Conservation (phyloP, 2,888 invertebrate genomes). For the Heliconius charithonia region DNA sequence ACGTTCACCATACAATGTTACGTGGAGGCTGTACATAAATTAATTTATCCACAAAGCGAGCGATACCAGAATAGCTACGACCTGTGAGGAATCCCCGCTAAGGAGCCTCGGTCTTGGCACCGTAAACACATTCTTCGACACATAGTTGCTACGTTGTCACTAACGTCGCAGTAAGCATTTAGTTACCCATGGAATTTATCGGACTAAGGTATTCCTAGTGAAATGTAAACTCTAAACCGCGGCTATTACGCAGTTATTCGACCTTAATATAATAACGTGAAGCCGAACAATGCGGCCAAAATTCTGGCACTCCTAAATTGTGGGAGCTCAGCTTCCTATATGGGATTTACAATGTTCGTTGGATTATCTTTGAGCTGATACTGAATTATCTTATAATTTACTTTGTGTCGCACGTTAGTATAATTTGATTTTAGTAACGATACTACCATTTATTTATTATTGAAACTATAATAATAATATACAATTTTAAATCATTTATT, state of each 20-base stretch:
- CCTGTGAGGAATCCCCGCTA: constrained; percentile 59
- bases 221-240: constrained; percentile 59
- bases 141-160: constrained; percentile 79
- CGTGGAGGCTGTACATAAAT: constrained; percentile 37
- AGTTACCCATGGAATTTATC: constrained; percentile 71
- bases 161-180: constrained; percentile 70
- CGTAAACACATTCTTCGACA: constrained; percentile 82
- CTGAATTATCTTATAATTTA: constrained; percentile 45
- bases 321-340: constrained; percentile 68
- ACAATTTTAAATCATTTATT: not conserved
- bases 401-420: constrained; percentile 36
- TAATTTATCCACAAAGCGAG: constrained; percentile 48
- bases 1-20: constrained; percentile 33
- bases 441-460: not conserved
- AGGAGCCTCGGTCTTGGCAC: constrained; percentile 79
- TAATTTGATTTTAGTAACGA: constrained; percentile 24
- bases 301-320: constrained; percentile 67
- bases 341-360: constrained; percentile 67
- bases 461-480: not conserved
- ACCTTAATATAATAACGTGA: constrained; percentile 67
- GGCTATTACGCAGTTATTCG: constrained; percentile 56
- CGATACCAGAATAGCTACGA: constrained; percentile 44
- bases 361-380: constrained; percentile 57
- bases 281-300: constrained; percentile 63
- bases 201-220: constrained; percentile 71